Evolutionary conservation across 2,113 vertebrate species (phyloP).

Genomic region (Antigone vipio): DNA sequence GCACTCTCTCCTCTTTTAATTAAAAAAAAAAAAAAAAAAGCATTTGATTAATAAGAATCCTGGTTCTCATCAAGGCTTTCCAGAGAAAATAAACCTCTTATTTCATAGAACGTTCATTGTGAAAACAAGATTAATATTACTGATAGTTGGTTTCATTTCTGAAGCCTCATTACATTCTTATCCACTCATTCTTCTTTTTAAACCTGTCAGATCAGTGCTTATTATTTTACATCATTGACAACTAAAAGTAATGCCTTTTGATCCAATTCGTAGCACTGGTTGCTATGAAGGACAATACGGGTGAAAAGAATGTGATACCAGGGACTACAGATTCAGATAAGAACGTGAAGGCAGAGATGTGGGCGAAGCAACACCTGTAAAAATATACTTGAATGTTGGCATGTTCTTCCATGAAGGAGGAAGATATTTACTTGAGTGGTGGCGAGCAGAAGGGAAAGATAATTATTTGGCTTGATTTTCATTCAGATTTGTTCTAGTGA

Average conservation of each 20-base stretch:
- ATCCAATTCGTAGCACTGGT: not conserved
- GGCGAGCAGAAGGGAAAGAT: not conserved
- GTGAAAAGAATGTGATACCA: not conserved
- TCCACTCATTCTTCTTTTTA: not conserved
- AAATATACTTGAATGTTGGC: not conserved
- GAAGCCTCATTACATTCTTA: not conserved
- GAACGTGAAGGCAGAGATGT: not conserved
- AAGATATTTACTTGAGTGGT: not conserved
- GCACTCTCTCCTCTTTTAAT: not conserved
- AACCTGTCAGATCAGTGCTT: not conserved
- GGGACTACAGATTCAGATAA: not conserved
- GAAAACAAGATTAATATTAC: not conserved
- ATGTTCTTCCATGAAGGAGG: not conserved
- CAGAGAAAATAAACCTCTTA: not conserved
- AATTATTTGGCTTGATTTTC: not conserved
- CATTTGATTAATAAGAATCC: not conserved
- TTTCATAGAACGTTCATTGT: not conserved
- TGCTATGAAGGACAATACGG: not conserved
- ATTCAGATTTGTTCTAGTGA: not conserved
- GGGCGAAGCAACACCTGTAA: not conserved
- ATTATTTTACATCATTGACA: not conserved
- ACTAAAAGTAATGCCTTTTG: not conserved
- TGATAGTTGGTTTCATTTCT: not conserved
- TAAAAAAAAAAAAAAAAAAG: not conserved
- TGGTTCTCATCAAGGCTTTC: not conserved